Evolutionary conservation across 2,113 vertebrate species (phyloP).

Genomic region (Paratilapia polleni): DNA sequence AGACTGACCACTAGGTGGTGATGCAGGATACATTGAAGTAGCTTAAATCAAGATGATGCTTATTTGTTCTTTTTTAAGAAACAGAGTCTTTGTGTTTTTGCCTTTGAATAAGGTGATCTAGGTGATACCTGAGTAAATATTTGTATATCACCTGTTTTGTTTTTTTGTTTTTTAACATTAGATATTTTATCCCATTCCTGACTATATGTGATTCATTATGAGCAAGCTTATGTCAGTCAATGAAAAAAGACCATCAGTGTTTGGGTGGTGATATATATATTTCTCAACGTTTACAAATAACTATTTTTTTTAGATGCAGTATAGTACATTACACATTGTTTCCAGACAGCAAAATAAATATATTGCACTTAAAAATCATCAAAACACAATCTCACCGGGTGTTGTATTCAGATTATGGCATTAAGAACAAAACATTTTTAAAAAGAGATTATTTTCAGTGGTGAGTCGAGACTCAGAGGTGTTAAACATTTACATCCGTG

Average conservation of each 20-base stretch:
- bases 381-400: conserved; percentile 76
- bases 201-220: not conserved
- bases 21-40: not conserved
- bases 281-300: conserved; percentile 96
- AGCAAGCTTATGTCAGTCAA: not conserved
- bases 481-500: conserved; percentile 32
- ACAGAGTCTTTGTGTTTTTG: fast-evolving
- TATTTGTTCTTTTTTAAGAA: not conserved
- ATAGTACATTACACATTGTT: conserved; percentile 92
- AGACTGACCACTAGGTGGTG: conserved; percentile 40
- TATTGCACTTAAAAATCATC: conserved; percentile 99
- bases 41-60: not conserved
- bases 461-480: conserved; percentile 22
- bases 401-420: conserved; percentile 75
- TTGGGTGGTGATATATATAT: conserved; percentile 81
- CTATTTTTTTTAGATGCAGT: conserved; percentile 84
- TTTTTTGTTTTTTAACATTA: not conserved
- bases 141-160: not conserved
- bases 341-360: conserved; percentile 99
- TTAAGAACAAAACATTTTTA: conserved; percentile 66
- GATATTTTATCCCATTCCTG: conserved; percentile 17
- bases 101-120: not conserved
- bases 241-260: not conserved
- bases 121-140: not conserved
- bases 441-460: conserved; percentile 53